A percentile compares a stretch with the other conserved stretches of the same genome.
phyloP scores from a whole-genome alignment of 2,113 vertebrate genomes.

The Aspidoscelis tigris region DNA sequence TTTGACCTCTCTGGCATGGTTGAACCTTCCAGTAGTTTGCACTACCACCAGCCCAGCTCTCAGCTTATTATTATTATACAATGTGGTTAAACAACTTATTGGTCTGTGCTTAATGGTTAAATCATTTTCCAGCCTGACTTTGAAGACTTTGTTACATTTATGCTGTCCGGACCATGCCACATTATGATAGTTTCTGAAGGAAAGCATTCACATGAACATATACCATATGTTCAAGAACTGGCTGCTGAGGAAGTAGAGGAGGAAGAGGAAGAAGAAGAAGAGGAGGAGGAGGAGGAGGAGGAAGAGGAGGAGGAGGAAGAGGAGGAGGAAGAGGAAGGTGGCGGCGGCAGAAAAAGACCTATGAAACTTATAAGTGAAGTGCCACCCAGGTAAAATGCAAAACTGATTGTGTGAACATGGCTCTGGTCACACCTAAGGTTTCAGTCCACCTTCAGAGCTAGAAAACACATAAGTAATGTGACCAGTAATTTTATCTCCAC shows the following conservation, averaged over 20 bases:
- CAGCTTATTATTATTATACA: neutral
- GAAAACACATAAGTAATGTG: too few relatives aligned
- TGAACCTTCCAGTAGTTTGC: too few relatives aligned
- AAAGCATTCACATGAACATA: conserved; percentile 13
- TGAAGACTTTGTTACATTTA: conserved; percentile 72
- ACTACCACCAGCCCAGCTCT: too few relatives aligned
- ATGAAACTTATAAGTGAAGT: neutral
- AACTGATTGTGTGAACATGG: neutral
- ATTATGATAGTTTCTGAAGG: conserved; percentile 64
- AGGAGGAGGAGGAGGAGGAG: neutral
- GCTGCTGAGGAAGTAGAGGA: neutral
- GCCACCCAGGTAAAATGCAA: neutral
- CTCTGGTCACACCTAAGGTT: too few relatives aligned
- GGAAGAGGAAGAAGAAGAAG: neutral
- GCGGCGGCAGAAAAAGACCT: neutral
- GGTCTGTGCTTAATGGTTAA: neutral
- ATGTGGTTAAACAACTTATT: conserved; percentile 7
- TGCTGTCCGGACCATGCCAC: conserved; percentile 65
- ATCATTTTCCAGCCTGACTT: conserved; percentile 74
- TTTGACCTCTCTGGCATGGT: too few relatives aligned
- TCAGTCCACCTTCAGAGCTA: too few relatives aligned
- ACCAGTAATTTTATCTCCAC: too few relatives aligned
- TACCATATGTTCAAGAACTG: conserved; percentile 16
- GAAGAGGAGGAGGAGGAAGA: neutral
- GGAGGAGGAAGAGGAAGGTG: neutral